Evolutionary conservation across 2,113 vertebrate genomes (phyloP).

Genomic region (Falco punctatus): DNA sequence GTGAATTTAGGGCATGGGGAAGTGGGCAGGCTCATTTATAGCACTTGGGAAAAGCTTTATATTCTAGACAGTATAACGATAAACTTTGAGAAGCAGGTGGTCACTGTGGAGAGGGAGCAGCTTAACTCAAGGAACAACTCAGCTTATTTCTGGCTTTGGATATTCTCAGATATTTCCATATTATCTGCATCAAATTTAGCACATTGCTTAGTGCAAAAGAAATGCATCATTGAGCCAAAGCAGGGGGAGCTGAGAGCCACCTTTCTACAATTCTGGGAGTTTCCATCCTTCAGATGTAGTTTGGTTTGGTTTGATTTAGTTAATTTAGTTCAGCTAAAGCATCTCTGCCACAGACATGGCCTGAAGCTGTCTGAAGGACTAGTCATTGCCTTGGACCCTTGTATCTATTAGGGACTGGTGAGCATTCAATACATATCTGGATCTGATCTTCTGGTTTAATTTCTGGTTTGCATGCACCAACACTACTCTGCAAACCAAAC

Average conservation of each 20-base stretch:
- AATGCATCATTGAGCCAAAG: background rate
- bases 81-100: background rate
- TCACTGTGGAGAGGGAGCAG: background rate
- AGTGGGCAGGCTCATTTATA: accelerated
- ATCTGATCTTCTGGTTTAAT: background rate
- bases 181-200: accelerated
- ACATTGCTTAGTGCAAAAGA: accelerated
- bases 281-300: too few relatives aligned
- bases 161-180: background rate
- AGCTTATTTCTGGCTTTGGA: background rate
- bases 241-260: background rate
- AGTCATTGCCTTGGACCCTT: too few relatives aligned
- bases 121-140: accelerated
- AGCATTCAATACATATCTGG: background rate
- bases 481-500: background rate
- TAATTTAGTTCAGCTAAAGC: background rate
- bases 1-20: accelerated
- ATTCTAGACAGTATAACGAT: accelerated
- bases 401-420: background rate
- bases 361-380: background rate
- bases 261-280: too few relatives aligned
- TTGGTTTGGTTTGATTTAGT: background rate
- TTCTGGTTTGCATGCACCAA: background rate
- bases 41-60: background rate
- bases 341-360: accelerated